These are phyloP conservation scores for Pocillopora grandis DNA, from an alignment of 92 coral and sea anemone species.

Conservation along the genomic window DNA sequence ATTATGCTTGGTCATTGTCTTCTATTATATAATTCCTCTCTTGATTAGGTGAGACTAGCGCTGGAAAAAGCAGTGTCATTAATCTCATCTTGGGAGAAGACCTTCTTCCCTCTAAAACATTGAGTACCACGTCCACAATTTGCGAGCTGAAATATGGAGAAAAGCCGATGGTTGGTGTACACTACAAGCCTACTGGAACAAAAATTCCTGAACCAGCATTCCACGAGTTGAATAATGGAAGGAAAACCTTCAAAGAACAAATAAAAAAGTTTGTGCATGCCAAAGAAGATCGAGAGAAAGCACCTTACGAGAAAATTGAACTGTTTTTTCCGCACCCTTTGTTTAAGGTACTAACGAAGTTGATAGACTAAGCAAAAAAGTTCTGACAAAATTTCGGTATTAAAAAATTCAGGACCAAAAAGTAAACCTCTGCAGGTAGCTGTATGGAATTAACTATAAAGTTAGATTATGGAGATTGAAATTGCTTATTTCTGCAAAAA, in stretches of 20 bases:
- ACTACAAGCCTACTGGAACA: background rate
- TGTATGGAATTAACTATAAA: no score
- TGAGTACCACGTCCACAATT: constrained; percentile 41
- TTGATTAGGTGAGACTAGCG: constrained; percentile 25
- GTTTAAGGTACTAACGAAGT: constrained; percentile 7
- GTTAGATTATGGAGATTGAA: no score
- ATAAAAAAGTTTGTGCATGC: constrained; percentile 1
- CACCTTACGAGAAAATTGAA: constrained; percentile 26
- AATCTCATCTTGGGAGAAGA: constrained; percentile 33
- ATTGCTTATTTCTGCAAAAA: no score
- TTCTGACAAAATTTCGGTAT: background rate
- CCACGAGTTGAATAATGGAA: background rate
- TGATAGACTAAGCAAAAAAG: background rate
- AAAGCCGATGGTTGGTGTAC: constrained; percentile 4
- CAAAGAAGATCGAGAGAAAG: constrained; percentile 2
- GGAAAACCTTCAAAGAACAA: constrained; percentile 3
- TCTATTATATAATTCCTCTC: no score
- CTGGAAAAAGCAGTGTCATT: constrained; percentile 34
- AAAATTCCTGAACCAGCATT: background rate
- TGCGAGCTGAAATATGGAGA: constrained; percentile 39
- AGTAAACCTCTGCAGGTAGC: no score
- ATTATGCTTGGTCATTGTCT: no score
- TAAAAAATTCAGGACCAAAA: background rate
- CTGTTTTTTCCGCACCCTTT: constrained; percentile 27
- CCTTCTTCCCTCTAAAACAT: background rate